Percentiles rank a stretch among this genome's conserved stretches.
These are phyloP conservation scores for Hetaerina americana DNA, from an alignment of 1,140 invertebrate species.

Conservation along the genomic window DNA sequence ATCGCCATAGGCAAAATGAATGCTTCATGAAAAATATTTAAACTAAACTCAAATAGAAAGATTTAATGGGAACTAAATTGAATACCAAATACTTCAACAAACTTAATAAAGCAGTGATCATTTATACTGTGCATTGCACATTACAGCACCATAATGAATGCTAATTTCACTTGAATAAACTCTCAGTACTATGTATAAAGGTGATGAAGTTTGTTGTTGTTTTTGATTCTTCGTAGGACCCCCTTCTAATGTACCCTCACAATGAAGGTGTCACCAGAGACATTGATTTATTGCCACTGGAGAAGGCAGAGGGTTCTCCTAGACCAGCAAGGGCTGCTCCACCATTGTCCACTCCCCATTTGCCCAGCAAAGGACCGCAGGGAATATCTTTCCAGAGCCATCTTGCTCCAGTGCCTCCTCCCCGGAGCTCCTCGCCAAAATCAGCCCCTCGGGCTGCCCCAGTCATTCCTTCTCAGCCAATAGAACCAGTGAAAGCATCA, in stretches of 20 bases:
- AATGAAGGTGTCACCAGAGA: conserved; percentile 34
- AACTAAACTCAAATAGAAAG: too few relatives aligned
- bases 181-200: neutral
- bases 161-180: neutral
- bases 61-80: too few relatives aligned
- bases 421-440: too few relatives aligned
- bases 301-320: neutral
- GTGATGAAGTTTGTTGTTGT: neutral
- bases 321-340: neutral
- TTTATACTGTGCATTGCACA: neutral
- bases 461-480: too few relatives aligned
- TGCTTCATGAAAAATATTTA: too few relatives aligned
- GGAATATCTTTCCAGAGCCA: neutral
- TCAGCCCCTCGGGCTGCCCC: too few relatives aligned
- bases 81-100: too few relatives aligned
- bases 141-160: too few relatives aligned
- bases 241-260: conserved; percentile 44
- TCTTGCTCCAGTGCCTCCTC: neutral
- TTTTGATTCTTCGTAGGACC: conserved; percentile 30
- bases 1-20: too few relatives aligned
- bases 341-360: neutral
- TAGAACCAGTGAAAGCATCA: too few relatives aligned
- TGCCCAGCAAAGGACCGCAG: neutral
- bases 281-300: neutral
- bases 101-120: too few relatives aligned